A percentile compares a stretch with the other conserved stretches of the same genome.
phyloP scores from a whole-genome alignment of 2,113 vertebrate species.

The Semicossyphus pulcher region DNA sequence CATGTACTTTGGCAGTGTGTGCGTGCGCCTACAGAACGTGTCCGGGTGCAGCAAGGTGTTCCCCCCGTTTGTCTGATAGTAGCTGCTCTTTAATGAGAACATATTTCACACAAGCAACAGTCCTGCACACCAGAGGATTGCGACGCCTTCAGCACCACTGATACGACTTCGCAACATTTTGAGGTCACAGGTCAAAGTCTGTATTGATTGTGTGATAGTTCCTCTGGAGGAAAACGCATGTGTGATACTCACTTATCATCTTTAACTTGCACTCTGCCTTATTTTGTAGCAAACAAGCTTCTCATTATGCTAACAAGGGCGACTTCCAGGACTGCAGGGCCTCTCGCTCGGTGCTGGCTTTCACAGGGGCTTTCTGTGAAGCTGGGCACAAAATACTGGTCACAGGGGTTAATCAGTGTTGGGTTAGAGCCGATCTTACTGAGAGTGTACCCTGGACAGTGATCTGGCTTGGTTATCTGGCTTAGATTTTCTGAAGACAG shows the following conservation, averaged over 20 bases:
- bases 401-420: conserved; percentile 24
- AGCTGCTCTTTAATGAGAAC: conserved; percentile 34
- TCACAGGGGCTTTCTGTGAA: conserved; percentile 1
- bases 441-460: neutral
- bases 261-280: conserved; percentile 10
- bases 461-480: neutral
- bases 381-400: conserved; percentile 35
- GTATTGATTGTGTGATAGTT: conserved; percentile 29
- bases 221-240: conserved; percentile 13
- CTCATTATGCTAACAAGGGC: conserved; percentile 33
- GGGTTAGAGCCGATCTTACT: conserved; percentile 19
- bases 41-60: conserved; percentile 2
- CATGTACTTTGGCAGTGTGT: neutral
- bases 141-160: neutral
- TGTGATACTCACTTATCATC: conserved; percentile 34
- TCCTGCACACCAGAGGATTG: conserved; percentile 14
- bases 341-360: neutral
- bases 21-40: conserved; percentile 8
- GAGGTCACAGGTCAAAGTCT: conserved; percentile 30
- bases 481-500: conserved; percentile 6
- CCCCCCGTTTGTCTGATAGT: neutral
- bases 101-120: neutral
- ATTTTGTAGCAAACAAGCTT: conserved; percentile 21
- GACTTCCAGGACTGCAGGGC: neutral
- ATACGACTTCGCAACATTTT: conserved; percentile 19